A percentile compares a stretch with the other conserved stretches of the same genome.
These are phyloP conservation scores for Danio jaintianensis DNA, from an alignment of 2,797 vertebrate species.

Conservation along the genomic window DNA sequence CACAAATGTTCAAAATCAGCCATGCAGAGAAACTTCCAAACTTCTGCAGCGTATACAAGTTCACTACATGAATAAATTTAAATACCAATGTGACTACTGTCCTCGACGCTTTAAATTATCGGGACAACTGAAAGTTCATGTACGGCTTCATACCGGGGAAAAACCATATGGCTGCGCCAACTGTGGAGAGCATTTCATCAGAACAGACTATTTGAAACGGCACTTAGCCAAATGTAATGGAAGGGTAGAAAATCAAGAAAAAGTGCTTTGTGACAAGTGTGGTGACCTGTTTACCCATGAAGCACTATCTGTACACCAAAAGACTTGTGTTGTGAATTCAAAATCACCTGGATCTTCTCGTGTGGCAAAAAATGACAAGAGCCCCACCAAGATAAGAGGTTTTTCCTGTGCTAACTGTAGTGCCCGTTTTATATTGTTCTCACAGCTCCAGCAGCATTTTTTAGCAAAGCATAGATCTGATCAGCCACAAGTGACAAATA, in stretches of 20 bases:
- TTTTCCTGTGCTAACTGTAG: constrained; percentile 81
- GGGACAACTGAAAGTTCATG: constrained; percentile 71
- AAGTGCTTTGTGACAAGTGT: constrained; percentile 74
- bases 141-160: constrained; percentile 80
- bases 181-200: constrained; percentile 79
- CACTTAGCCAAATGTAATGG: constrained; percentile 74
- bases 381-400: constrained; percentile 65
- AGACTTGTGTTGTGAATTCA: constrained; percentile 57
- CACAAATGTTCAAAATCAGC: constrained; percentile 43
- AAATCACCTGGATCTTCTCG: constrained; percentile 45
- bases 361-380: constrained; percentile 41
- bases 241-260: constrained; percentile 42
- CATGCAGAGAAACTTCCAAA: constrained; percentile 58
- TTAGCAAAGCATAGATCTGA: constrained; percentile 74
- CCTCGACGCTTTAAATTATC: constrained; percentile 72
- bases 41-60: constrained; percentile 70
- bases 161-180: constrained; percentile 75
- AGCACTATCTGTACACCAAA: constrained; percentile 69
- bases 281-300: constrained; percentile 68
- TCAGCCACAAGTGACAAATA: constrained; percentile 54
- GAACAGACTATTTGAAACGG: constrained; percentile 78
- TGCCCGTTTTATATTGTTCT: constrained; percentile 80
- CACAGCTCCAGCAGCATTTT: constrained; percentile 83
- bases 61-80: constrained; percentile 69
- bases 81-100: constrained; percentile 75